phyloP scores from a whole-genome alignment of 1,140 invertebrate species.

The Thaumetopoea pityocampa region DNA sequence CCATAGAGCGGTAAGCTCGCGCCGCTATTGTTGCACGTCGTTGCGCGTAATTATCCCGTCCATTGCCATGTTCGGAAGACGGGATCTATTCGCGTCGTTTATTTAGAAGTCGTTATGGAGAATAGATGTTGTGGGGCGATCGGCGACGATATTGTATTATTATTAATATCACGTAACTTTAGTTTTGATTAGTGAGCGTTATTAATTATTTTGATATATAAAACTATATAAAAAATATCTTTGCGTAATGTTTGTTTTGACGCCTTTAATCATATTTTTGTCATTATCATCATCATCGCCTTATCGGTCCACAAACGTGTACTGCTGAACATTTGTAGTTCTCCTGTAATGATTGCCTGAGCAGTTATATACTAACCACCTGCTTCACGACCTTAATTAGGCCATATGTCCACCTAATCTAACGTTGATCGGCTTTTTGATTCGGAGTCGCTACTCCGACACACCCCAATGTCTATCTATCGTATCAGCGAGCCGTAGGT shows the following conservation, averaged over 20 bases:
- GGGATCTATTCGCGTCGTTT: slow-evolving; percentile 52
- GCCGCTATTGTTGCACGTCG: slow-evolving; percentile 71
- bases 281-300: no score
- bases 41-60: slow-evolving; percentile 72
- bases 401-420: no score
- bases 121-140: slow-evolving; percentile 54
- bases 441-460: no score
- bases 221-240: slow-evolving; percentile 1
- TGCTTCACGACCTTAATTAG: no score
- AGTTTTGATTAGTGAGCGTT: slow-evolving; percentile 34
- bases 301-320: no score
- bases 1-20: slow-evolving; percentile 65
- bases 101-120: slow-evolving; percentile 63
- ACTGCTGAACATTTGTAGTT: no score
- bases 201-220: slow-evolving; percentile 26
- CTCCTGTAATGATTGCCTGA: background rate
- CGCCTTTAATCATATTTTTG: no score
- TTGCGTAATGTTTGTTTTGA: background rate
- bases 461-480: no score
- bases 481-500: no score
- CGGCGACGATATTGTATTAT: slow-evolving; percentile 49
- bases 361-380: no score
- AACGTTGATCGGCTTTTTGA: no score
- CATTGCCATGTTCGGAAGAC: slow-evolving; percentile 67
- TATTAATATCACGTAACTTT: slow-evolving; percentile 33